Evolutionary conservation across 1,140 invertebrate genomes (phyloP).

Genomic region (Rhizoglyphus robini): DNA sequence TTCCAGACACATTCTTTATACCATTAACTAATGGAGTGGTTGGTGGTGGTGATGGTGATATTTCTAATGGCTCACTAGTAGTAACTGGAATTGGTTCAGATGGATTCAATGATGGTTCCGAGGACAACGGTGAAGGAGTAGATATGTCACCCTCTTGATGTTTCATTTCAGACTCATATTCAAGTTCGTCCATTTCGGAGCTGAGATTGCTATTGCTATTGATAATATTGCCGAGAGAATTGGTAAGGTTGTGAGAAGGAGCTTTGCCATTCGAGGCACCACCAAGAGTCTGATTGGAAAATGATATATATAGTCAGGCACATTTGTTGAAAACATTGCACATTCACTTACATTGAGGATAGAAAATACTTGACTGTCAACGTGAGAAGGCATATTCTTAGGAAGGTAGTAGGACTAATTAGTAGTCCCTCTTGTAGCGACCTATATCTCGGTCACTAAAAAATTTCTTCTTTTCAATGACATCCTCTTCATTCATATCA

Average conservation of each 20-base stretch:
- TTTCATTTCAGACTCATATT: background rate
- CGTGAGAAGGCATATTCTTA: background rate
- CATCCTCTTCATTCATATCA: background rate
- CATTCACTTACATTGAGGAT: conserved; percentile 1
- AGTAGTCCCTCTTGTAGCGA: conserved; percentile 21
- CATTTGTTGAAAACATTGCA: background rate
- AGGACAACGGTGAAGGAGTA: background rate
- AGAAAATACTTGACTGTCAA: background rate
- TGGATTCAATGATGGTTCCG: too few relatives aligned
- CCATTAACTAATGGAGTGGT: too few relatives aligned
- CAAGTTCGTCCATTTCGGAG: background rate
- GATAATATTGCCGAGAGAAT: background rate
- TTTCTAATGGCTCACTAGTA: background rate
- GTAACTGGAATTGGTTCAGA: background rate
- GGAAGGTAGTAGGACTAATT: background rate
- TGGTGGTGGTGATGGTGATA: too few relatives aligned
- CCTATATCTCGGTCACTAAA: conserved; percentile 9
- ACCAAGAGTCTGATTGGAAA: background rate
- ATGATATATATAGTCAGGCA: background rate
- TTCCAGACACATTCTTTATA: too few relatives aligned
- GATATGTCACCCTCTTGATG: background rate
- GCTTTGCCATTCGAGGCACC: background rate
- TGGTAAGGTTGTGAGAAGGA: too few relatives aligned
- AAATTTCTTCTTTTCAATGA: conserved; percentile 11
- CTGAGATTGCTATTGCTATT: background rate